A percentile compares a stretch with the other conserved stretches of the same genome.
Evolutionary conservation across 2,113 vertebrate genomes (phyloP).

Genomic region (Hydrochoerus hydrochaeris): DNA sequence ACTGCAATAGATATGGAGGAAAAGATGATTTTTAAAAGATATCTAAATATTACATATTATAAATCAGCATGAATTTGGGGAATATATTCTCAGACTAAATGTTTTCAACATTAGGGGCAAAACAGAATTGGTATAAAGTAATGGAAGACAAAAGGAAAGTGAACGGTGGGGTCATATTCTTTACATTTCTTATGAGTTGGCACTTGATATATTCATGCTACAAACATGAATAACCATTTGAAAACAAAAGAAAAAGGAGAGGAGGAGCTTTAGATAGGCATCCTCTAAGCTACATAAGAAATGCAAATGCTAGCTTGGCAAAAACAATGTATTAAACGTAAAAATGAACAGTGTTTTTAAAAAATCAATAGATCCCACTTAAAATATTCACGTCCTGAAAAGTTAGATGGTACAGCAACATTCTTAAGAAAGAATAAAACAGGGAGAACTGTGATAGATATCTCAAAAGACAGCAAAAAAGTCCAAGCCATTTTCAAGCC

Average conservation of each 20-base stretch:
- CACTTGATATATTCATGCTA: background rate
- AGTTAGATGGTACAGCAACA: background rate
- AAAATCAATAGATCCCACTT: background rate
- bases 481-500: background rate
- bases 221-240: background rate
- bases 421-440: background rate
- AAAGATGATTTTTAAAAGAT: background rate
- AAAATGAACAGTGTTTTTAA: background rate
- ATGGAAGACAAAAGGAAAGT: background rate
- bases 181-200: background rate
- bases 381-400: conserved; percentile 33
- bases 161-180: background rate
- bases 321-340: background rate
- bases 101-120: background rate
- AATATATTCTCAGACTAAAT: background rate
- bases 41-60: background rate
- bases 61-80: background rate
- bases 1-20: background rate
- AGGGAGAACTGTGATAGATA: background rate
- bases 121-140: background rate
- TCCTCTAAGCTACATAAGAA: background rate
- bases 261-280: background rate
- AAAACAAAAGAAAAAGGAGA: background rate
- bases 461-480: background rate
- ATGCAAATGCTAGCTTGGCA: background rate